Evolutionary conservation across 2,113 vertebrate genomes (phyloP), one percentile per base, ranked within the genome.

Genomic region (Chaenogobius annularis): DNA sequence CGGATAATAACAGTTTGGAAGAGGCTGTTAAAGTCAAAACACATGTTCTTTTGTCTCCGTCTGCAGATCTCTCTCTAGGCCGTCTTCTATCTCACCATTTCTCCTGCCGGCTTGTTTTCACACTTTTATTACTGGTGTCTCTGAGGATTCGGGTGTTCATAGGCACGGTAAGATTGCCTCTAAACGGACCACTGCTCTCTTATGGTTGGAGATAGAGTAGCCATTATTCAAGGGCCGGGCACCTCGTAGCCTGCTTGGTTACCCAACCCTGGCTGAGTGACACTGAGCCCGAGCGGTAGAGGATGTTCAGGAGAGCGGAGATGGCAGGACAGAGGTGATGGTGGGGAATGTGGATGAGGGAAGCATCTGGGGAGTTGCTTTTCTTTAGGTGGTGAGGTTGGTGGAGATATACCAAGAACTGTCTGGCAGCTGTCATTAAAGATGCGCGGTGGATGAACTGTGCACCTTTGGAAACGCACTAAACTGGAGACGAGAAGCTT

Each of bases 281-380:
- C 83, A 87, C 78, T 70, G 78, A 80, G 23, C 59, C 81, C 58
- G 77, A 81, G 58, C 75, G 77, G 68, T 76, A 66, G 69, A 70
- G 70, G 56, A 75, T 70, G 58, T 71, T 83, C 77, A 73, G 77
- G 75, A 74, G 87, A 73, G 85, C 65, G 68, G 83, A 84, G 77
- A 84, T 85, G 84, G 88, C 84, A 86, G 76, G 66, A 35, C 83
- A 72, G 72, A 79, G 70, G 77, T 59, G 50, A 54, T 54, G 48
- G 76, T 77, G 75, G 73, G 81, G 82, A 88, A 90, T 91, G 87
- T 88, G 82, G 83, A 91, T 85, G 74, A 71, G 70, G 66, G 80
- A 68, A 54, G 61, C 62, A 68, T 54, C 62, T 70, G 55, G n/a
- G 23, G 54, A 50, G 67, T 48, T 15, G 26, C 26, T 31, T 31